Percentiles rank a stretch among this genome's conserved stretches.
Conservation (phyloP, 2,888 invertebrate species). For the Ischnura elegans region DNA sequence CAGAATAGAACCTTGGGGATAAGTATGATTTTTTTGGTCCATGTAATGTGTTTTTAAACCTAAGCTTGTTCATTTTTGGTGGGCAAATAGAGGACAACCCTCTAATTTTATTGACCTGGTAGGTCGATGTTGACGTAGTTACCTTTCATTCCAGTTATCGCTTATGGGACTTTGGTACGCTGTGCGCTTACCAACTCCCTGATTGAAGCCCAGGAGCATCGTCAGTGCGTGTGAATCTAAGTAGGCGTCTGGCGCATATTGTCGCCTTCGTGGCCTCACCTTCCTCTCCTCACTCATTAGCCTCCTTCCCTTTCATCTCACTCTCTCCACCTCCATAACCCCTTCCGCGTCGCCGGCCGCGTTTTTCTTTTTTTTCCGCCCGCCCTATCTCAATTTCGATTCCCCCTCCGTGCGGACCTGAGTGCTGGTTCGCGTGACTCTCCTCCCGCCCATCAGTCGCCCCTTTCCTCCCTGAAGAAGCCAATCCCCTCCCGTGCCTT, state of each 20-base stretch:
- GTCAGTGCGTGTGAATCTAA: too few relatives aligned
- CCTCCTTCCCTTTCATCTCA: neutral
- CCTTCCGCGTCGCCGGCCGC: neutral
- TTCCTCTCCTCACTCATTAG: neutral
- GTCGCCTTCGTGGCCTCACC: neutral
- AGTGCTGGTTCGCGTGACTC: constrained; percentile 50
- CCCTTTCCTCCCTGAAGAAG: neutral
- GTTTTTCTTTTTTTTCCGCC: neutral
- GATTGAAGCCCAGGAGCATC: neutral
- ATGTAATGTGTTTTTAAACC: too few relatives aligned
- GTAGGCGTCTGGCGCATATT: neutral
- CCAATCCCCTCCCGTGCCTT: neutral
- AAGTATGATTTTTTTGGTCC: too few relatives aligned
- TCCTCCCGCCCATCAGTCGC: neutral
- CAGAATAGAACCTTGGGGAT: too few relatives aligned
- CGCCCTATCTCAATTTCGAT: constrained; percentile 27
- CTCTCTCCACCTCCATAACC: neutral
- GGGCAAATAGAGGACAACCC: too few relatives aligned
- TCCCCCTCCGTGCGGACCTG: neutral
- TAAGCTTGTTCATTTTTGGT: too few relatives aligned
- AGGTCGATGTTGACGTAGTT: neutral
- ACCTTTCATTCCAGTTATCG: neutral
- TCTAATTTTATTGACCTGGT: neutral
- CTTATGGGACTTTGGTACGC: neutral
- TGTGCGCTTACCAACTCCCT: neutral